Conservation (phyloP, 2,113 vertebrate genomes). For the Galeopterus variegatus region DNA sequence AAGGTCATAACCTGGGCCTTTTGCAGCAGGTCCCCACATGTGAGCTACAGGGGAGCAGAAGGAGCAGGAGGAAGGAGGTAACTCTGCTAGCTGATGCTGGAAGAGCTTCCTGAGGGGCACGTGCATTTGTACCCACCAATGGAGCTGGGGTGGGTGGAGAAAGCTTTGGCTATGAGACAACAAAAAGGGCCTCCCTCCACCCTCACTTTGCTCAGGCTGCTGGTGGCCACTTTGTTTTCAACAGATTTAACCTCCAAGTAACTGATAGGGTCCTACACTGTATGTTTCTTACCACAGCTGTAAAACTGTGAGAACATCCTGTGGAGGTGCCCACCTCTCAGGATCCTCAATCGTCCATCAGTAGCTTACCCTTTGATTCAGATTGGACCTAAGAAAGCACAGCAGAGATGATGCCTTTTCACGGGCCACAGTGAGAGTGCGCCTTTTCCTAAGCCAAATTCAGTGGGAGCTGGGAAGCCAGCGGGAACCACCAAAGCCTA, state of each 20-base stretch:
- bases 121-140: rapidly evolving
- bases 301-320: not conserved
- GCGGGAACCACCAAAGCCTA: not conserved
- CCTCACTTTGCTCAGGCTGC: not conserved
- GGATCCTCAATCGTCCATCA: rapidly evolving
- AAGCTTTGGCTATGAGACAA: rapidly evolving
- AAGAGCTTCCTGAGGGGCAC: not conserved
- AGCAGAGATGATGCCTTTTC: too few species aligned
- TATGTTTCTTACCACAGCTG: not conserved
- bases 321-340: not conserved
- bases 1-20: not conserved
- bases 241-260: not conserved
- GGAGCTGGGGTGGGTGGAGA: not conserved
- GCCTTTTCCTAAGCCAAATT: not conserved
- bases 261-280: not conserved
- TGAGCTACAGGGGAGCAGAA: not conserved
- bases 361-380: not conserved
- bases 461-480: not conserved
- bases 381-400: not conserved
- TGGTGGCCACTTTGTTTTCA: not conserved
- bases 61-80: not conserved
- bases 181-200: not conserved
- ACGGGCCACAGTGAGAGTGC: too few species aligned
- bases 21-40: not conserved
- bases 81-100: too few species aligned